Base-by-base conservation (phyloP, 1,140 invertebrate species). In the Aphaenogaster floridana region DNA sequence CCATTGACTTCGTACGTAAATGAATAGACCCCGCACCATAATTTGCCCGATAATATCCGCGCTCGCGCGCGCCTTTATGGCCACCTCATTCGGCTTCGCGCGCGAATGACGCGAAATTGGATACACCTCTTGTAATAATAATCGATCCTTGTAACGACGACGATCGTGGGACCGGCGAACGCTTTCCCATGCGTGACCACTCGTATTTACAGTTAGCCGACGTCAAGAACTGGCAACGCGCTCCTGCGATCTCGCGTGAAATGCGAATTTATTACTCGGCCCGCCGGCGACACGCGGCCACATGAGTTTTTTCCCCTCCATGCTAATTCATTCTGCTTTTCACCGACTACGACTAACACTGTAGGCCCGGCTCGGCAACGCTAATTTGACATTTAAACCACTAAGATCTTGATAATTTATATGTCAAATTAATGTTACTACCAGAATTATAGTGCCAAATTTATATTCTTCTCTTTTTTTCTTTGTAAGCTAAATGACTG, bases 51-150 rank as follows among this genome's bases (percentile, higher is more conserved):
- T 72, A 72, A 42, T 21, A 74, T 61, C 39, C 54, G 54, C 42
- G 13, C 21, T 39, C 48, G 36, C 54, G 61, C 28, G 36, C 3
- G 21, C 28, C 45, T 61, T 76, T 28, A 74, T 42, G 6, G 15
- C 69, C 28, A 36, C 8, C 45, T 74, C 68, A 57, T 61, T 74
- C 54, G 21, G 54, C 63, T 39, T 76, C 17, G 54, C 69, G 80
- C 69, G 80, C 69, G n/a, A 84, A 50, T 84, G 69, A 76, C 69
- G 80, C 80, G 80, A 61, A 76, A 84, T 84, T 76, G 80, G 80
- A 84, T 84, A 84, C 69, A 61, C 28, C 54, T 83, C 80, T 83
- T 42, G 69, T 48, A 61, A 74, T 74, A 84, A 84, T 84, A 84
- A 84, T 84, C 80, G 80, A 84, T 84, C 34, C 80, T 36, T 42